These are phyloP conservation scores for Smutsia gigantea DNA, from an alignment of 2,797 vertebrate genomes.

Conservation along the genomic window DNA sequence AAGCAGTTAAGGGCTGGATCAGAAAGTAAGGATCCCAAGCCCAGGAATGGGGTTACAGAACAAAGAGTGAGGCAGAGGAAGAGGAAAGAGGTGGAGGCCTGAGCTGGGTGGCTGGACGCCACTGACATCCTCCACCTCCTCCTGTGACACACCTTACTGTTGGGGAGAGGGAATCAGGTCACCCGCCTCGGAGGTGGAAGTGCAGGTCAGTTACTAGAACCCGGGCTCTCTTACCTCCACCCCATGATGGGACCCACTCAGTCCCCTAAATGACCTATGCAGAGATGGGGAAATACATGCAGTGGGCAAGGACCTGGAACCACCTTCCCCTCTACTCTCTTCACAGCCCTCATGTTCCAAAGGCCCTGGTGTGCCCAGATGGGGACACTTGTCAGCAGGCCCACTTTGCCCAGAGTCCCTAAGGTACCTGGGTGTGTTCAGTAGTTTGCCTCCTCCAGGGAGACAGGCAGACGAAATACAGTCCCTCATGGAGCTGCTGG, in stretches of 20 bases:
- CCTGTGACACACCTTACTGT: background rate
- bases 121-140: background rate
- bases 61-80: background rate
- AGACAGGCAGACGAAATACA: background rate
- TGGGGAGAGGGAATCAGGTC: background rate
- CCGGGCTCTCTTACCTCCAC: background rate
- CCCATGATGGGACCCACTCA: background rate
- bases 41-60: background rate
- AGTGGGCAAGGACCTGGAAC: background rate
- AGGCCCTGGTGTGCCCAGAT: background rate
- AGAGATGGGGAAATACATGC: background rate
- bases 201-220: background rate
- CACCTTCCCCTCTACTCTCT: no score
- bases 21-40: background rate
- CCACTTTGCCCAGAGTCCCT: background rate
- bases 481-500: background rate
- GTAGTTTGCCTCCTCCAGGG: background rate
- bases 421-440: background rate
- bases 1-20: background rate
- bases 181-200: background rate
- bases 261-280: background rate
- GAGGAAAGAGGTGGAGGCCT: background rate
- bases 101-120: no score
- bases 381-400: background rate
- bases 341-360: background rate